Evolutionary conservation across 2,888 invertebrate species (phyloP).

Genomic region (Dichetophora obliterata): DNA sequence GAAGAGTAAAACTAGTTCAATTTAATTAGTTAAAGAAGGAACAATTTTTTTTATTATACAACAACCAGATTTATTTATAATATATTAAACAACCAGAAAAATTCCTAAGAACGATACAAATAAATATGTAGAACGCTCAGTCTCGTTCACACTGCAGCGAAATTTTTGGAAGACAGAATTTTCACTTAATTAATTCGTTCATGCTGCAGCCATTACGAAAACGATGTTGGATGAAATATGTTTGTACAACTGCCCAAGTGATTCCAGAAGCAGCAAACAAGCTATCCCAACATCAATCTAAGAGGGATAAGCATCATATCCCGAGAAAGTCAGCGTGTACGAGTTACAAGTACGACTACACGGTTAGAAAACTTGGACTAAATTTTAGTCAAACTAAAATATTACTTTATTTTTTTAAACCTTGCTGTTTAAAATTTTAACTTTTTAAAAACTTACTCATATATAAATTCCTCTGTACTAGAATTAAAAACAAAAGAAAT

Average conservation of each 20-base stretch:
- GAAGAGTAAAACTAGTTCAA: too few species aligned
- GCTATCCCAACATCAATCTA: not conserved
- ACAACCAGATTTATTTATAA: too few species aligned
- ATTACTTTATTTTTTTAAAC: too few species aligned
- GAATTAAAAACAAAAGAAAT: too few species aligned
- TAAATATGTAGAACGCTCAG: not conserved
- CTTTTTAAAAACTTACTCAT: too few species aligned
- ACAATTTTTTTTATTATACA: too few species aligned
- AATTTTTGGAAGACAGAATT: not conserved
- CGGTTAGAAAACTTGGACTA: too few species aligned
- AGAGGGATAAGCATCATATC: not conserved
- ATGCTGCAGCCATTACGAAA: slow-evolving; percentile 14
- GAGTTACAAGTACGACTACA: not conserved
- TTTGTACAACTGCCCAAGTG: slow-evolving; percentile 14
- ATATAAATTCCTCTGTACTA: too few species aligned
- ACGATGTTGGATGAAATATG: slow-evolving; percentile 17
- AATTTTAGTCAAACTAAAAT: too few species aligned
- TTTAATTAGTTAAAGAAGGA: too few species aligned
- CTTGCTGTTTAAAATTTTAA: too few species aligned
- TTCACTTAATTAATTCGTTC: slow-evolving; percentile 20
- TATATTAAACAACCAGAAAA: not conserved
- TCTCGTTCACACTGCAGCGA: slow-evolving; percentile 1
- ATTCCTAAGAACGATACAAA: not conserved
- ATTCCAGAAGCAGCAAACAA: not conserved
- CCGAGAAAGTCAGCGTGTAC: not conserved